Base-by-base conservation (phyloP, 2,888 invertebrate species). In the Campopleginae sp. region DNA sequence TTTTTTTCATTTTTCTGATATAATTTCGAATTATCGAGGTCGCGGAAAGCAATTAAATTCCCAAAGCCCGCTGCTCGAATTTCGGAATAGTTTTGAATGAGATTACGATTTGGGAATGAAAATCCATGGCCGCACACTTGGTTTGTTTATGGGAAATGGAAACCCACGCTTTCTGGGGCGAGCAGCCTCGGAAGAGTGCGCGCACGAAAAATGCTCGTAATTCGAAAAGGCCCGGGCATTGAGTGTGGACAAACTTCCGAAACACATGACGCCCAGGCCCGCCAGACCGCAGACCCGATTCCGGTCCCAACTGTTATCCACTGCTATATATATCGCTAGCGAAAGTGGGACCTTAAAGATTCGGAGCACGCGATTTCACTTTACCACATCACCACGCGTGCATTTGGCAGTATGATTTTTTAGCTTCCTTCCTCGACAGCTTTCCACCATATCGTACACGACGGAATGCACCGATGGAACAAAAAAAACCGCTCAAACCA, bases 191-290 rank as follows among this genome's bases (percentile, higher is more conserved):
- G 33, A 27, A 44, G 27, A 48, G 17, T 2, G n/a, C 19, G 42
- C 58, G 14, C 51, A 58, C 44, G n/a, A 65, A 72, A 68, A 80
- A 80, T 75, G 33, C 66, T 68, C 46, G 58, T 80, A 44, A 44
- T 66, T 74, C n/a, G 44, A 77, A 54, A 72, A 27, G 63, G 58
- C 38, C 75, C 70, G 42, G 66, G 66, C n/a, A 58, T 82, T 61
- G 63, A 70, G 46, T 65, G 76, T 71, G 86, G 87, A 79, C 82
- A 72, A 87, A 90, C 87, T 86, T 88, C 88, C 88, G 89, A 90
- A 89, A 89, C 92, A 92, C 89, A 91, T 92, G 92, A 89, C 91
- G 91, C 84, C 80, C 78, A 68, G 79, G 86, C 89, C 92, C 91
- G 88, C 91, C 75, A 74, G 87, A 92, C 92, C 92, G 88, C 92